Percentiles rank a stretch among this genome's conserved stretches.
Evolutionary conservation across 2,888 invertebrate species (phyloP).

Genomic region (Caenorhabditis sp.): DNA sequence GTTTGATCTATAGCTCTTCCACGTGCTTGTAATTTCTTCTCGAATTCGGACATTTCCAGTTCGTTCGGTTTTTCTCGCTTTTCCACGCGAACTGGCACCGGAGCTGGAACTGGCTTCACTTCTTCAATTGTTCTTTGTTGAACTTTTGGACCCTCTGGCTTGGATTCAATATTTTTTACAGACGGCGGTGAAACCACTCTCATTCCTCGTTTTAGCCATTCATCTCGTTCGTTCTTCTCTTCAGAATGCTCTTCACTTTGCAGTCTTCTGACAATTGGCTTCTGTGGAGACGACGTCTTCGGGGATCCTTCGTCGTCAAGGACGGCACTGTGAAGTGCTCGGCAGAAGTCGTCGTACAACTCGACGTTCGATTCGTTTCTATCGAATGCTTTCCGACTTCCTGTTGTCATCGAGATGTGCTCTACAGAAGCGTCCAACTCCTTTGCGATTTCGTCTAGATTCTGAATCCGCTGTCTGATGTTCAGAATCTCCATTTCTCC

Average conservation of each 20-base stretch:
- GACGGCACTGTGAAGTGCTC: constrained; percentile 39
- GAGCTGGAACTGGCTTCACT: not conserved
- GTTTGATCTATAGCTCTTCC: constrained; percentile 3
- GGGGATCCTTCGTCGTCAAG: constrained; percentile 36
- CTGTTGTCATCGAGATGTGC: constrained; percentile 31
- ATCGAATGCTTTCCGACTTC: not conserved
- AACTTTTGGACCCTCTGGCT: not conserved
- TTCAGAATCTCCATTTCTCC: constrained; percentile 55
- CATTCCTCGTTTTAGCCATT: constrained; percentile 18
- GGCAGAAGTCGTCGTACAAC: constrained; percentile 54
- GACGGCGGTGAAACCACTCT: constrained; percentile 34
- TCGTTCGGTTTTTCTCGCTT: not conserved
- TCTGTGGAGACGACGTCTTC: constrained; percentile 53
- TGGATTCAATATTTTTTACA: not conserved
- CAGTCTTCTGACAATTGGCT: too few relatives aligned
- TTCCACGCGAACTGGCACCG: too few relatives aligned
- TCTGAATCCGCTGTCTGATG: constrained; percentile 58
- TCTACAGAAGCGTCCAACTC: constrained; percentile 62
- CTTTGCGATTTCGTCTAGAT: constrained; percentile 62
- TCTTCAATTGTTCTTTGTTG: not conserved
- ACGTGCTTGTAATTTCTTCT: constrained; percentile 22
- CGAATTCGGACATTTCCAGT: constrained; percentile 29
- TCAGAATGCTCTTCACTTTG: too few relatives aligned
- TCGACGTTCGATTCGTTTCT: constrained; percentile 33
- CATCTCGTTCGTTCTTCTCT: not conserved